phyloP scores from a whole-genome alignment of 30 jellyfish, hydroid and myxozoan genomes.

The Turritopsis rubra region DNA sequence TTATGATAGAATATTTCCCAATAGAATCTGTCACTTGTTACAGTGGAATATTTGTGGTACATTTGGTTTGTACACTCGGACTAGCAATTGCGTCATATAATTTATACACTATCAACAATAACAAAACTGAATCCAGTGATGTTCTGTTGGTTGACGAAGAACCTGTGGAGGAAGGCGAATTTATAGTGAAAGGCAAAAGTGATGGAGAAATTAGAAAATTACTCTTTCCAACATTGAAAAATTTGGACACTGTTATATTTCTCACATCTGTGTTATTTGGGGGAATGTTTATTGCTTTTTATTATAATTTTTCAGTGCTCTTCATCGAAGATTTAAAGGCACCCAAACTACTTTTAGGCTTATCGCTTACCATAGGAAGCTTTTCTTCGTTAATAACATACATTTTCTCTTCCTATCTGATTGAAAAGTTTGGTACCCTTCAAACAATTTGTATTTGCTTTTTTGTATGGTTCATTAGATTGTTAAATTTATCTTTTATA shows the following conservation, averaged over 20 bases:
- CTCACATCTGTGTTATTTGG: neutral
- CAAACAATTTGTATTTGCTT: slow-evolving; percentile 33
- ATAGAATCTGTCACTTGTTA: neutral
- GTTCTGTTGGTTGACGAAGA: neutral
- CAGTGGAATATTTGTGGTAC: slow-evolving; percentile 3
- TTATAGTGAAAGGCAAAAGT: neutral
- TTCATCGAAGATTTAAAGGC: neutral
- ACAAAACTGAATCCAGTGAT: neutral
- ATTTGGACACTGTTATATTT: neutral
- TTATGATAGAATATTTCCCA: slow-evolving; percentile 34
- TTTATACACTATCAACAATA: neutral
- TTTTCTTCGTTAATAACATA: neutral
- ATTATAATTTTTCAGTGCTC: neutral
- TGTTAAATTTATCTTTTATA: slow-evolving; percentile 31
- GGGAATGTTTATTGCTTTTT: neutral
- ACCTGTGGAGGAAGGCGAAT: neutral
- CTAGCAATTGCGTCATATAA: neutral
- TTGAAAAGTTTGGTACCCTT: slow-evolving; percentile 33
- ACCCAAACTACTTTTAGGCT: neutral
- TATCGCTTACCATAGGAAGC: neutral
- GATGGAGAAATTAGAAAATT: neutral
- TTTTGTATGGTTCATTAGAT: slow-evolving; percentile 35
- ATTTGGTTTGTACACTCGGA: neutral
- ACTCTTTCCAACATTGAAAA: neutral
- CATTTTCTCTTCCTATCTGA: neutral